Conservation (phyloP, 2,797 vertebrate species). For the Sphenodon punctatus region DNA sequence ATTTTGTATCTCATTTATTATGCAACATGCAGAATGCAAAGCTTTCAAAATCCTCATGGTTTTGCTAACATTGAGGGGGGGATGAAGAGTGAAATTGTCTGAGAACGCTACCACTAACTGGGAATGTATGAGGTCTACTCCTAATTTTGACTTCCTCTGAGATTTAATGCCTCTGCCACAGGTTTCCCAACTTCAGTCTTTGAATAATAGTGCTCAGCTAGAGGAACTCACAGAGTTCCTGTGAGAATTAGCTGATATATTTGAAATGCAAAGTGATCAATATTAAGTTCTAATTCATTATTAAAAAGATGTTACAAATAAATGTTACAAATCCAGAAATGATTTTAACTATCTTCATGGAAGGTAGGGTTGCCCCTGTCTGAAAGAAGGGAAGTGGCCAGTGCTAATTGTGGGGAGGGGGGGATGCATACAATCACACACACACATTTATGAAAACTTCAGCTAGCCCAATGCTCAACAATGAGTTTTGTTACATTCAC, state of each 20-base stretch:
- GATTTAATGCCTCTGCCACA: background rate
- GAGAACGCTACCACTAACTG: background rate
- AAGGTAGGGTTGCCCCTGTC: no score
- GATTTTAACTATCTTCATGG: background rate
- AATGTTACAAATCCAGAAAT: background rate
- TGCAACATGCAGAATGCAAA: conserved; percentile 5
- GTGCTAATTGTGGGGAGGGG: no score
- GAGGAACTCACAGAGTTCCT: background rate
- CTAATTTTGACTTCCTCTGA: background rate
- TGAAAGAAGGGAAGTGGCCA: no score
- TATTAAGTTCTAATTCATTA: background rate
- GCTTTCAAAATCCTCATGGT: conserved; percentile 18
- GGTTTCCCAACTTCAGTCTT: background rate
- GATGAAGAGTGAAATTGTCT: conserved; percentile 2
- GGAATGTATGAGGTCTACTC: background rate
- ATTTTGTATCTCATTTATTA: background rate
- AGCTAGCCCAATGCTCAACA: no score
- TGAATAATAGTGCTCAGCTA: background rate
- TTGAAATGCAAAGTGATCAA: background rate
- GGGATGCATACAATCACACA: no score
- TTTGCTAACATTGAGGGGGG: conserved; percentile 2
- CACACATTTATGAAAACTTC: no score
- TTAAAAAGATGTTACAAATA: background rate
- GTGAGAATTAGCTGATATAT: background rate
- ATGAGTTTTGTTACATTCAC: no score